A percentile compares a stretch with the other conserved stretches of the same genome.
These are phyloP conservation scores for Euphonia xanthogaster DNA, from an alignment of 2,797 vertebrate species.

Conservation along the genomic window DNA sequence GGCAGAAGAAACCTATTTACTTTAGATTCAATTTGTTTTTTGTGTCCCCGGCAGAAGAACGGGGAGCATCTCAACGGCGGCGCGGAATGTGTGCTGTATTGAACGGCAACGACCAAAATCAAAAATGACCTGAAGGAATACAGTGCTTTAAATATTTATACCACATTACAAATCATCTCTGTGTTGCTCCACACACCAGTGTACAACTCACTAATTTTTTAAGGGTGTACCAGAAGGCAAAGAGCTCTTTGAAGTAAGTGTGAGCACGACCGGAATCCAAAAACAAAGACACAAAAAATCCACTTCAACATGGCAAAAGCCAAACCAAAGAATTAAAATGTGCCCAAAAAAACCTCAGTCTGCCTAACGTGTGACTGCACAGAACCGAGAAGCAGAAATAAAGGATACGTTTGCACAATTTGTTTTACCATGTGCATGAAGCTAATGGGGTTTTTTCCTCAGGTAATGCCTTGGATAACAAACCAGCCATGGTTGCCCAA, in stretches of 20 bases:
- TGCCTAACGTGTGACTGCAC: neutral
- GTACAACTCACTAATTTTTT: neutral
- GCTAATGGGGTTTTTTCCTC: rapidly evolving
- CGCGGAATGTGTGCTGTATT: rapidly evolving
- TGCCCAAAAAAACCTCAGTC: neutral
- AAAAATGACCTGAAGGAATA: neutral
- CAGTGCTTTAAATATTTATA: constrained; percentile 45
- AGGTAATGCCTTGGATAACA: neutral
- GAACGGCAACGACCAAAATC: neutral
- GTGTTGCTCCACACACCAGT: neutral
- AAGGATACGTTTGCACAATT: neutral
- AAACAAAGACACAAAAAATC: neutral
- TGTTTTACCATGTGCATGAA: neutral
- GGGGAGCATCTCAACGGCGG: rapidly evolving
- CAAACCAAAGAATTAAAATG: neutral
- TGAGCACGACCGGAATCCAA: neutral
- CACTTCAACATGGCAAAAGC: neutral
- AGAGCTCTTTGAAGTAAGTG: neutral
- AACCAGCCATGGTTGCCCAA: rapidly evolving
- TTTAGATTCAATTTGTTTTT: constrained; percentile 34
- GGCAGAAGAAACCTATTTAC: constrained; percentile 31
- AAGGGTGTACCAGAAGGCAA: neutral
- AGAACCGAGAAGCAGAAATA: neutral
- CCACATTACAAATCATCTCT: neutral
- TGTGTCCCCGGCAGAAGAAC: neutral